Evolutionary conservation across 2,888 invertebrate species (phyloP).

Genomic region (Tetanocera ferruginea): DNA sequence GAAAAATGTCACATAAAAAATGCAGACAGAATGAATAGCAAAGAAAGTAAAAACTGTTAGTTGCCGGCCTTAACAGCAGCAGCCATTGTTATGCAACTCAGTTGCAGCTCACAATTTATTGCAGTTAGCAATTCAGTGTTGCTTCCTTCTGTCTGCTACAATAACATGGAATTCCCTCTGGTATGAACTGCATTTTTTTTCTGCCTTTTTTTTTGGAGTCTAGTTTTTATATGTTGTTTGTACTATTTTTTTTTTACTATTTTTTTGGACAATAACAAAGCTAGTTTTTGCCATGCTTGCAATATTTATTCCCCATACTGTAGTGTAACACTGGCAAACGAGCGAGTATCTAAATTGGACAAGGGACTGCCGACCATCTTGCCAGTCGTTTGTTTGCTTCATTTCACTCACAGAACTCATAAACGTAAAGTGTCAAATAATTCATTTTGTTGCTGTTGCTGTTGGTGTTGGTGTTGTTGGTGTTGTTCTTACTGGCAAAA

Average conservation of each 20-base stretch:
- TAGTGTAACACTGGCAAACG: neutral
- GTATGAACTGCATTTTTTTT: no score
- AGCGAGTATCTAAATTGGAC: slow-evolving; percentile 23
- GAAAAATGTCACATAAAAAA: no score
- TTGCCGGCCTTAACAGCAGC: no score
- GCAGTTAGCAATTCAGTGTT: neutral
- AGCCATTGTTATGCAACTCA: neutral
- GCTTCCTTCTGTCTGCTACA: neutral
- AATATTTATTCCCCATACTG: slow-evolving; percentile 16
- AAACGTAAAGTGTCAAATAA: slow-evolving; percentile 10
- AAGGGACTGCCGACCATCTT: neutral
- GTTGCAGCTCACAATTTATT: neutral
- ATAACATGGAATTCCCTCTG: no score
- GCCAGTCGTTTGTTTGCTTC: slow-evolving; percentile 26
- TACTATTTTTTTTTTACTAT: neutral
- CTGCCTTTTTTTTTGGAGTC: no score
- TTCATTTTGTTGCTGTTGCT: neutral
- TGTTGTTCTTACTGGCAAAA: neutral
- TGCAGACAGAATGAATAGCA: no score
- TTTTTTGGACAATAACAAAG: neutral
- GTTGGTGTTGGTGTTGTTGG: slow-evolving; percentile 10
- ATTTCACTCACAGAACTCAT: slow-evolving; percentile 29
- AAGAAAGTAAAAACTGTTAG: no score
- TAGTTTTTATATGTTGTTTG: neutral
- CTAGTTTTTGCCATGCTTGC: neutral